phyloP scores from a whole-genome alignment of 2,888 invertebrate genomes.

The Pyralis farinalis region DNA sequence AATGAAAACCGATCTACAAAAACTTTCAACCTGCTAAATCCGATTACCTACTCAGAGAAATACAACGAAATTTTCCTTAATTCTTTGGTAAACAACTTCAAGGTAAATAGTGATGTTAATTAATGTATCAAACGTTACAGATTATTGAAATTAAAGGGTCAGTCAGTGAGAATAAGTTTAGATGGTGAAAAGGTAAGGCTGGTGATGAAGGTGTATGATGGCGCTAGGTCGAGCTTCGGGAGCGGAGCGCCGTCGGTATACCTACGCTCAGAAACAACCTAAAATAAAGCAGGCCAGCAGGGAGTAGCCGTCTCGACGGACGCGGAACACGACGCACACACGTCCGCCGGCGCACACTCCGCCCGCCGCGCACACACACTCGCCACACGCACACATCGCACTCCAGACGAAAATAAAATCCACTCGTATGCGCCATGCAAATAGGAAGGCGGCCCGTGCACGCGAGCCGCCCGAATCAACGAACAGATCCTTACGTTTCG shows the following conservation, averaged over 20 bases:
- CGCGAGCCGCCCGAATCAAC: constrained; percentile 63
- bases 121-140: background rate
- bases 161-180: constrained; percentile 15
- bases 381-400: constrained; percentile 58
- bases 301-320: constrained; percentile 66
- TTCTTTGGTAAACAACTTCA: background rate
- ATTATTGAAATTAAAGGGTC: background rate
- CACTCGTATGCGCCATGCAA: constrained; percentile 79
- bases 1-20: background rate
- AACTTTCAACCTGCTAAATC: background rate
- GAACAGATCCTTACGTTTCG: constrained; percentile 78
- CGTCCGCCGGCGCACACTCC: constrained; percentile 36
- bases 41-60: background rate
- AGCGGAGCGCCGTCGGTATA: background rate
- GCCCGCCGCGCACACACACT: constrained; percentile 41
- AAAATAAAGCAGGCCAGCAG: constrained; percentile 71
- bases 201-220: constrained; percentile 32
- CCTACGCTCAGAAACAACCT: constrained; percentile 65
- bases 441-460: constrained; percentile 71
- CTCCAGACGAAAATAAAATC: constrained; percentile 79
- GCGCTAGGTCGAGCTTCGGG: constrained; percentile 30
- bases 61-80: background rate
- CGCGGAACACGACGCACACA: constrained; percentile 49
- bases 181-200: constrained; percentile 31
- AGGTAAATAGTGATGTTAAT: background rate